Evolutionary conservation across 1,140 invertebrate species (phyloP).

Genomic region (Amphibalanus amphitrite): DNA sequence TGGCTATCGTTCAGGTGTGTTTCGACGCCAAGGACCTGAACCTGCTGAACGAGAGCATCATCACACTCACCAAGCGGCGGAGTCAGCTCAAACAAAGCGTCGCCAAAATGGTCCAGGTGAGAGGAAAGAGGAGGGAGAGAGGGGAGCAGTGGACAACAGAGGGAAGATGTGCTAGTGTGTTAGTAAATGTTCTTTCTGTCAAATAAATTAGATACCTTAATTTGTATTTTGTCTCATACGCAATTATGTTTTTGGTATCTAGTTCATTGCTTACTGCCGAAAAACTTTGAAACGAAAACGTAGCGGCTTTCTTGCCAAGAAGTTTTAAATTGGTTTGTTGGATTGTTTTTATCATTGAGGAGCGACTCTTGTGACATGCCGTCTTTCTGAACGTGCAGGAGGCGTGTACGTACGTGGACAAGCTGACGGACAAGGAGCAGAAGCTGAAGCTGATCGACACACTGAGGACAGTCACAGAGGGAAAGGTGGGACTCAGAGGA

Average conservation of each 20-base stretch:
- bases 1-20: constrained; percentile 86
- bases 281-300: too few relatives aligned
- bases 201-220: too few relatives aligned
- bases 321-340: too few relatives aligned
- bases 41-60: constrained; percentile 84
- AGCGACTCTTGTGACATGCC: too few relatives aligned
- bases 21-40: constrained; percentile 84
- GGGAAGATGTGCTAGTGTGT: too few relatives aligned
- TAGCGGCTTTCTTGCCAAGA: too few relatives aligned
- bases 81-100: constrained; percentile 96
- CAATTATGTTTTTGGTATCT: too few relatives aligned
- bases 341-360: too few relatives aligned
- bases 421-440: constrained; percentile 73
- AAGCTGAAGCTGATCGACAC: constrained; percentile 93
- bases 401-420: constrained; percentile 71
- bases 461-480: constrained; percentile 83
- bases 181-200: too few relatives aligned
- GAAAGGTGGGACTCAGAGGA: constrained; percentile 66
- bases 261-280: too few relatives aligned
- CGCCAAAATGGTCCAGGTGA: constrained; percentile 96
- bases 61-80: constrained; percentile 75
- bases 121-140: constrained; percentile 7
- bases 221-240: too few relatives aligned
- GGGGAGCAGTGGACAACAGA: too few relatives aligned
- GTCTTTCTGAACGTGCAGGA: not conserved